phyloP scores from a whole-genome alignment of 30 jellyfish, hydroid and myxozoan species.

The Cassiopea xamachana region DNA sequence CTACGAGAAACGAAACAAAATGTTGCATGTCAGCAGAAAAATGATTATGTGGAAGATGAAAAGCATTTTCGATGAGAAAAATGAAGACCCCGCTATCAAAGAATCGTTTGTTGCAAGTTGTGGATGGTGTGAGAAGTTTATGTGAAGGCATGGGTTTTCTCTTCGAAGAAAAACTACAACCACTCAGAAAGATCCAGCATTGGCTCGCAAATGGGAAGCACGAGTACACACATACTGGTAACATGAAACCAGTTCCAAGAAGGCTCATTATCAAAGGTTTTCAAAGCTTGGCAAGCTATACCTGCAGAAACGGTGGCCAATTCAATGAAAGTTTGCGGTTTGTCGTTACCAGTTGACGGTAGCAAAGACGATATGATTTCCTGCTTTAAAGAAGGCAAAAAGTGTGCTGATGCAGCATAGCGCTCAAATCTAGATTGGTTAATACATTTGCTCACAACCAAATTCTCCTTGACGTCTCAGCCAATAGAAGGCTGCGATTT shows the following conservation, averaged over 20 bases:
- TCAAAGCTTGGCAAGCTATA: constrained; percentile 2
- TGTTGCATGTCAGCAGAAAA: constrained; percentile 44
- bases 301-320: constrained; percentile 60
- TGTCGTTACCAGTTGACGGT: constrained; percentile 49
- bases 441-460: too few relatives aligned
- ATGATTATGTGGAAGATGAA: neutral
- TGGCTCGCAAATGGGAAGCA: constrained; percentile 79
- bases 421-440: too few relatives aligned
- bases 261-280: neutral
- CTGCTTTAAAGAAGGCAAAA: constrained; percentile 44
- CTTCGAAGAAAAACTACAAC: neutral
- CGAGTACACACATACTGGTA: constrained; percentile 63
- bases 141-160: constrained; percentile 1
- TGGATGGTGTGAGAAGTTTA: neutral
- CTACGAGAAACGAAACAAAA: constrained; percentile 19
- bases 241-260: constrained; percentile 8
- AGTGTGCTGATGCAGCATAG: constrained; percentile 1
- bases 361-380: constrained; percentile 43
- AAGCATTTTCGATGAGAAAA: constrained; percentile 1
- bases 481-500: too few relatives aligned
- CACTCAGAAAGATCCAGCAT: constrained; percentile 9
- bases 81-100: neutral
- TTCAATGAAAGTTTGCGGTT: constrained; percentile 56
- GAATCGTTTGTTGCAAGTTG: neutral
- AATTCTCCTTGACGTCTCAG: too few relatives aligned